phyloP scores from a whole-genome alignment of 2,888 invertebrate genomes.

The Melanargia galathea region DNA sequence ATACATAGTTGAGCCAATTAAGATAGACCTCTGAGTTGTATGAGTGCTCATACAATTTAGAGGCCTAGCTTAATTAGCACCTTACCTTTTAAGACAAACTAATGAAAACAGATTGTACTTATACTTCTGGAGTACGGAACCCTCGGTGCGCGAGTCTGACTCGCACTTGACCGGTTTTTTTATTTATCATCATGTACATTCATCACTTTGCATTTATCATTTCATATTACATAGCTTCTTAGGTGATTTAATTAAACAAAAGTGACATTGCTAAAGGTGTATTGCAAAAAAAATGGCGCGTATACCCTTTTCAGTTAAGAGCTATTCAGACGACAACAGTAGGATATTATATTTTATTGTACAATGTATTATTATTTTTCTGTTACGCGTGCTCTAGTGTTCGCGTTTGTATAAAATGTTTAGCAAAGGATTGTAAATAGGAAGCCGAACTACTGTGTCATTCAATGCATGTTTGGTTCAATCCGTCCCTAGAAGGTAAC shows the following conservation, averaged over 20 bases:
- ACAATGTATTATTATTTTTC: slow-evolving; percentile 4
- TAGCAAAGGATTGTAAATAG: slow-evolving; percentile 46
- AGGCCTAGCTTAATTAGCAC: too few relatives aligned
- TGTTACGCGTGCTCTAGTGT: slow-evolving; percentile 1
- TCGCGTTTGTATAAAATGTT: slow-evolving; percentile 32
- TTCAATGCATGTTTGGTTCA: slow-evolving; percentile 54
- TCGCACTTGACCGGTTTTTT: too few relatives aligned
- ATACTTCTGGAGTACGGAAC: too few relatives aligned
- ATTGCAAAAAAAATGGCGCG: neutral
- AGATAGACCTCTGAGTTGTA: too few relatives aligned
- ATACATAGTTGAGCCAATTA: too few relatives aligned
- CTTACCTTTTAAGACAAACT: too few relatives aligned
- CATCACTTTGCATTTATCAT: slow-evolving; percentile 62
- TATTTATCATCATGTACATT: slow-evolving; percentile 54
- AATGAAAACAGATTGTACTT: too few relatives aligned
- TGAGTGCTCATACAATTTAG: too few relatives aligned
- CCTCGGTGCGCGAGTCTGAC: too few relatives aligned
- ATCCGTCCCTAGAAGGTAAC: slow-evolving; percentile 71
- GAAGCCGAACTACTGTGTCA: slow-evolving; percentile 46
- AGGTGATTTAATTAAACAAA: slow-evolving; percentile 4
- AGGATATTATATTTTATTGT: neutral
- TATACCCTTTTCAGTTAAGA: neutral
- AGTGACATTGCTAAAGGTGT: neutral
- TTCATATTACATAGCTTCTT: slow-evolving; percentile 33
- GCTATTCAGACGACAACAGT: neutral